These are phyloP conservation scores for Kuschelorhynchus macadamiae DNA, from an alignment of 2,888 invertebrate species.

Conservation along the genomic window DNA sequence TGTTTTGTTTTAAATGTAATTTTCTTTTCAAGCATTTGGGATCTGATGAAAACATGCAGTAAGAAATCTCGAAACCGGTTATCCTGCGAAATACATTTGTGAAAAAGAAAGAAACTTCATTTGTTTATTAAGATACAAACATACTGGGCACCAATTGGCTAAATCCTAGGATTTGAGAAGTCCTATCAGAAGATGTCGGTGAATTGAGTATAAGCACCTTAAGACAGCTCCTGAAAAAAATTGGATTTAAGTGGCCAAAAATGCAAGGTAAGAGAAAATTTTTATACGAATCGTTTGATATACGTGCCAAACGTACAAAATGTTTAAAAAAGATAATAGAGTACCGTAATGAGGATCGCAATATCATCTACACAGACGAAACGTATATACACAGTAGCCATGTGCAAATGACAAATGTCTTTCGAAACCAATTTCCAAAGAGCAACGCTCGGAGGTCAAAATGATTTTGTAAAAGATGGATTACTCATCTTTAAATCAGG, in stretches of 20 bases:
- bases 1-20: too few species aligned
- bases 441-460: conserved; percentile 38
- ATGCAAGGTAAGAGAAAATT: conserved; percentile 5
- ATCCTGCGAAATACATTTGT: background rate
- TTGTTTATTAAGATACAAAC: too few species aligned
- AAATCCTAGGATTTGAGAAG: background rate
- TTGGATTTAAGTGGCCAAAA: conserved; percentile 9
- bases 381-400: conserved; percentile 19
- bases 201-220: conserved; percentile 11
- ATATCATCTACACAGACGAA: conserved; percentile 15
- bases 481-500: conserved; percentile 28
- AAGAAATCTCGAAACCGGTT: too few species aligned
- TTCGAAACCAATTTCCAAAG: conserved; percentile 54
- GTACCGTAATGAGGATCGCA: conserved; percentile 6
- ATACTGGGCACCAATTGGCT: too few species aligned
- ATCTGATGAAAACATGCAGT: too few species aligned
- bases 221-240: conserved; percentile 2
- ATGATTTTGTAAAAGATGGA: conserved; percentile 13
- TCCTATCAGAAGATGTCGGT: background rate
- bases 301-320: conserved; percentile 5
- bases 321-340: conserved; percentile 14
- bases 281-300: conserved; percentile 1
- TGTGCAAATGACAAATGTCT: conserved; percentile 24
- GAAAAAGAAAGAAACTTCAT: conserved; percentile 1
- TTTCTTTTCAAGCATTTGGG: too few species aligned